These are phyloP conservation scores for Copidosoma floridanum DNA, from an alignment of 1,140 invertebrate genomes.

Conservation along the genomic window DNA sequence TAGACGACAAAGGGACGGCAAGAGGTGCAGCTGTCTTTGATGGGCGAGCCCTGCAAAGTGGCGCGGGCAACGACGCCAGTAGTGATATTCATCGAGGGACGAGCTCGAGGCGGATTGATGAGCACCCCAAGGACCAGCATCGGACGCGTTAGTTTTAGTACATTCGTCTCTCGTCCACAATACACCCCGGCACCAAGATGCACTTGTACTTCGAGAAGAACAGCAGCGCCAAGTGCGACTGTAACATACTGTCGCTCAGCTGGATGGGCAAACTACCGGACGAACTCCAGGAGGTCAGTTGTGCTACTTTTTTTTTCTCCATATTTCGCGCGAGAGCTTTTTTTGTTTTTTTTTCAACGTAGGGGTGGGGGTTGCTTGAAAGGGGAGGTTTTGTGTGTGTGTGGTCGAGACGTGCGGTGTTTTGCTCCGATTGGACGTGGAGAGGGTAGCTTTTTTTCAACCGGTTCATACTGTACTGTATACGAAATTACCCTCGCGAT, in stretches of 20 bases:
- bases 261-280: constrained; percentile 99
- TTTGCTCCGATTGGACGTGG: too few relatives aligned
- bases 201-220: constrained; percentile 92
- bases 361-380: too few relatives aligned
- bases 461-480: too few relatives aligned
- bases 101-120: too few relatives aligned
- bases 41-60: constrained; percentile 7
- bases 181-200: constrained; percentile 62
- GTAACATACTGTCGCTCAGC: constrained; percentile 89
- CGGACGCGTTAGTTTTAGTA: too few relatives aligned
- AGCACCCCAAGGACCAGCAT: too few relatives aligned
- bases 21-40: neutral
- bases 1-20: neutral
- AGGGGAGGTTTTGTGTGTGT: too few relatives aligned
- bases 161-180: too few relatives aligned
- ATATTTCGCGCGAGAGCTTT: too few relatives aligned
- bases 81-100: constrained; percentile 8
- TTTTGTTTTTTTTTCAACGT: neutral
- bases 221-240: constrained; percentile 90
- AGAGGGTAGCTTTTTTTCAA: too few relatives aligned
- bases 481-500: too few relatives aligned
- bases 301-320: neutral
- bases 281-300: constrained; percentile 83
- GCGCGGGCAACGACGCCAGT: constrained; percentile 21
- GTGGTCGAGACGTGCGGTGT: too few relatives aligned